Evolutionary conservation across 1,140 invertebrate species (phyloP), one percentile per base, ranked within the genome.

Genomic region (Agrilus planipennis): DNA sequence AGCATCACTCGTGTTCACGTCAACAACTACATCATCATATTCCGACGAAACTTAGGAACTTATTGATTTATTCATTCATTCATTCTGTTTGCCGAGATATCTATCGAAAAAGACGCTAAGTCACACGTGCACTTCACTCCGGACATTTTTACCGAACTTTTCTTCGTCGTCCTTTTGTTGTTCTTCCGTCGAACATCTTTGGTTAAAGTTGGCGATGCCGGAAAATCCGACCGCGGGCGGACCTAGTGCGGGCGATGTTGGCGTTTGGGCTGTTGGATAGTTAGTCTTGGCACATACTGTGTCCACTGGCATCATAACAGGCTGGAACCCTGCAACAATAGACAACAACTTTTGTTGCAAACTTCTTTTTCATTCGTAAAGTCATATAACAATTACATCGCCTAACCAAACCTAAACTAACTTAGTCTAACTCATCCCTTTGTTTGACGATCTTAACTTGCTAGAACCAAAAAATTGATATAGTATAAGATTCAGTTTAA

Each of bases 81-180:
- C 44, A 44, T 50, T 25, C 46, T 37, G 46, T 45, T 45, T 48
- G 46, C 41, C 44, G 46, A 34, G 46, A 41, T 46, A 47, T 28
- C 42, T 47, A 51, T 44, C 45, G 19, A 58, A 47, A 29, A 44
- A 42, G 42, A 54, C 69, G 57, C 69, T 67, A 58, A 70, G 71
- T 74, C 72, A 74, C 65, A 74, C 72, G 40, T 73, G 67, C 42
- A 73, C 70, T 57, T 72, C 66, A 37, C 44, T 47, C 41, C 46
- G 63, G 55, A 42, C 51, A 49, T 40, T 54, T 41, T 50, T 58
- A 30, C 51, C 50, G 22, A 28, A 35, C n/a, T n/a, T n/a, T n/a
- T 44, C 55, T 44, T 35, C 34, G 4, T 11, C 27, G 23, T 27
- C 42, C n/a, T 31, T 42, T 27, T 39, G n/a, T n/a, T n/a, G n/a